Percentiles rank a stretch among this genome's conserved stretches.
phyloP scores from a whole-genome alignment of 2,113 vertebrate species.

The Ophthalmolycus amberensis region DNA sequence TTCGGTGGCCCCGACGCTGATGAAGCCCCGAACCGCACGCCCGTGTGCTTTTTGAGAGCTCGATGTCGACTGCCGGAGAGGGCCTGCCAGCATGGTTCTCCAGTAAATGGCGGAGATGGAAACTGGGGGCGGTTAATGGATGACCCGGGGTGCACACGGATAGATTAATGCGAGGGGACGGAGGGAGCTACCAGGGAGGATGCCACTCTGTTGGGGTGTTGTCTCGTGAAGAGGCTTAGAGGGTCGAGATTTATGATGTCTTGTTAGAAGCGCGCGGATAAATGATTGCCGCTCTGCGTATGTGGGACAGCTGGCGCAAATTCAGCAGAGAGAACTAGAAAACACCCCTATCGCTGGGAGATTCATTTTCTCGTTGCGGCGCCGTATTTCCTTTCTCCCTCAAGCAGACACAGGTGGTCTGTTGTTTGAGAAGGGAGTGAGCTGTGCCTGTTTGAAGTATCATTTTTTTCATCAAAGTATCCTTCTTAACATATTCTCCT shows the following conservation, averaged over 20 bases:
- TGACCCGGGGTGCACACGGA: slow-evolving; percentile 48
- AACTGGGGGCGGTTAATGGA: slow-evolving; percentile 56
- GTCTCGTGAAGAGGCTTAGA: slow-evolving; percentile 40
- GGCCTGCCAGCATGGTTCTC: slow-evolving; percentile 26
- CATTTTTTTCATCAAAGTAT: slow-evolving; percentile 28
- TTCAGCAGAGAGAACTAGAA: slow-evolving; percentile 35
- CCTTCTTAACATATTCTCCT: slow-evolving; percentile 23
- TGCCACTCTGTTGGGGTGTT: slow-evolving; percentile 51
- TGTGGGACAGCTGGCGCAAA: slow-evolving; percentile 46
- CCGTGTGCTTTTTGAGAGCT: slow-evolving; percentile 33
- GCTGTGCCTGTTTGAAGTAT: slow-evolving; percentile 30
- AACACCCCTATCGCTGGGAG: slow-evolving; percentile 29
- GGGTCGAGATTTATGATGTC: slow-evolving; percentile 62
- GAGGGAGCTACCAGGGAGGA: slow-evolving; percentile 34
- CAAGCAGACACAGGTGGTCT: slow-evolving; percentile 41
- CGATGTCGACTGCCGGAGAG: slow-evolving; percentile 24
- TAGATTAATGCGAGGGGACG: slow-evolving; percentile 60
- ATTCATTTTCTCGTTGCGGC: slow-evolving; percentile 14
- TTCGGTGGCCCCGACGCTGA: slow-evolving; percentile 34
- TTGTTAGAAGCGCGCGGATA: slow-evolving; percentile 55
- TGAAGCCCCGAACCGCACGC: slow-evolving; percentile 18
- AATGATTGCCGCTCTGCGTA: slow-evolving; percentile 53
- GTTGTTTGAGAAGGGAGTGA: slow-evolving; percentile 28
- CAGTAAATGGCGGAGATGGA: slow-evolving; percentile 33
- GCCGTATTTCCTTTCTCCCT: slow-evolving; percentile 21